Percentiles rank a stretch among this genome's conserved stretches.
Conservation (phyloP, 2,113 vertebrate species). For the Triplophysa dalaica region DNA sequence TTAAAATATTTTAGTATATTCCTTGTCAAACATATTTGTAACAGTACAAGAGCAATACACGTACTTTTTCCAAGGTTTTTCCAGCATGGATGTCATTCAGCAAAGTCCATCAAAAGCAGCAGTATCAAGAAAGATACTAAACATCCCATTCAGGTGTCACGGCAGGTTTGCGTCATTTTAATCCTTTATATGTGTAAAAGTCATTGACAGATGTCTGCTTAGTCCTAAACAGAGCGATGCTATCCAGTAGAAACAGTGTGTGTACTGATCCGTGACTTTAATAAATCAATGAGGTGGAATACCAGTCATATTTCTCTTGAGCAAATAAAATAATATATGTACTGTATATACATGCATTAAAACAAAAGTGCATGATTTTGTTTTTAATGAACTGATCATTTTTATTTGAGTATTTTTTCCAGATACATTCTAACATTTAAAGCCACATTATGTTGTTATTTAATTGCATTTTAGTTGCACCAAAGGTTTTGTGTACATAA, state of each 20-base stretch:
- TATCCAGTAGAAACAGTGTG: conserved; percentile 3
- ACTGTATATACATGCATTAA: too few species aligned
- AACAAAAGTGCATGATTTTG: background rate
- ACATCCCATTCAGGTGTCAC: background rate
- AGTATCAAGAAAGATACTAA: background rate
- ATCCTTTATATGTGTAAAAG: background rate
- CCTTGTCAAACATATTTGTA: conserved; percentile 3
- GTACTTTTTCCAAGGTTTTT: conserved; percentile 53
- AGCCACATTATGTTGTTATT: background rate
- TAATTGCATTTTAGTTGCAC: background rate
- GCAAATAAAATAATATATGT: background rate
- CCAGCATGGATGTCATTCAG: background rate
- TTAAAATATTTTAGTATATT: background rate
- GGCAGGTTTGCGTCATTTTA: background rate
- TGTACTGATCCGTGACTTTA: background rate
- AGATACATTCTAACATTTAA: background rate
- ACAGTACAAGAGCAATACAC: conserved; percentile 28
- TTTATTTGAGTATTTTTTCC: background rate
- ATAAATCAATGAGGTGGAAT: conserved; percentile 31
- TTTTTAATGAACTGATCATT: background rate
- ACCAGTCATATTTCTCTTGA: background rate
- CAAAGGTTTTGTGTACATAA: background rate
- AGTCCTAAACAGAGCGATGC: conserved; percentile 5
- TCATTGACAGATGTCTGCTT: conserved; percentile 6
- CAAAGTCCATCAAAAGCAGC: conserved; percentile 10